phyloP scores from a whole-genome alignment of 2,113 vertebrate genomes.

The Rattus norvegicus region DNA sequence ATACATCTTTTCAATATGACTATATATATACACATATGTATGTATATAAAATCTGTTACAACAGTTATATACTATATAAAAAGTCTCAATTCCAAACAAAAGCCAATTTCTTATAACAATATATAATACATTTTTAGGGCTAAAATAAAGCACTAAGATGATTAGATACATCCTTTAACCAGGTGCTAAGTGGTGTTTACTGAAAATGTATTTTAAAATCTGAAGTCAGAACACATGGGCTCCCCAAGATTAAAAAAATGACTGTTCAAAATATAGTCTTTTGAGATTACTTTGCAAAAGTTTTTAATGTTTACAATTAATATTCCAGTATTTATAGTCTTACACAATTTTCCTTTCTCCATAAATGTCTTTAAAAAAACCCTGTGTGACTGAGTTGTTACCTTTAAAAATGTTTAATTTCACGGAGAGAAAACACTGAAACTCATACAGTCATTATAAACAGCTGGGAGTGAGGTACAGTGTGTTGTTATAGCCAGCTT shows the following conservation, averaged over 20 bases:
- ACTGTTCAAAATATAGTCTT: neutral
- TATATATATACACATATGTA: neutral
- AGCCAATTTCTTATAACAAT: constrained; percentile 9
- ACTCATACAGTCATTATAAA: constrained; percentile 18
- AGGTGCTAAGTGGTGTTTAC: constrained; percentile 26
- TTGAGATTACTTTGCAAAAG: constrained; percentile 22
- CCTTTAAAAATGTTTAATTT: constrained; percentile 61
- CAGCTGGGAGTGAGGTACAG: neutral
- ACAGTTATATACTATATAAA: neutral
- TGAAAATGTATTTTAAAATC: constrained; percentile 20
- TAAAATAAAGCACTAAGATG: constrained; percentile 26
- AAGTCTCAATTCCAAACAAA: neutral
- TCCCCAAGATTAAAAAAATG: neutral
- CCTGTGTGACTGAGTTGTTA: neutral
- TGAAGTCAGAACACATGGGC: constrained; percentile 41
- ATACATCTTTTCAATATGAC: neutral
- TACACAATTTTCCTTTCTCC: constrained; percentile 21
- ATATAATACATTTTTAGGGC: neutral
- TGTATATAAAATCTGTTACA: neutral
- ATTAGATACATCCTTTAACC: constrained; percentile 31
- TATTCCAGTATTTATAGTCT: neutral
- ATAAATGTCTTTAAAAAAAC: neutral
- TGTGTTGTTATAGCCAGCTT: neutral
- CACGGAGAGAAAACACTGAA: neutral
- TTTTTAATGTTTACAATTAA: constrained; percentile 36